phyloP scores from a whole-genome alignment of 2,888 invertebrate genomes.

The Harpalus rufipes region DNA sequence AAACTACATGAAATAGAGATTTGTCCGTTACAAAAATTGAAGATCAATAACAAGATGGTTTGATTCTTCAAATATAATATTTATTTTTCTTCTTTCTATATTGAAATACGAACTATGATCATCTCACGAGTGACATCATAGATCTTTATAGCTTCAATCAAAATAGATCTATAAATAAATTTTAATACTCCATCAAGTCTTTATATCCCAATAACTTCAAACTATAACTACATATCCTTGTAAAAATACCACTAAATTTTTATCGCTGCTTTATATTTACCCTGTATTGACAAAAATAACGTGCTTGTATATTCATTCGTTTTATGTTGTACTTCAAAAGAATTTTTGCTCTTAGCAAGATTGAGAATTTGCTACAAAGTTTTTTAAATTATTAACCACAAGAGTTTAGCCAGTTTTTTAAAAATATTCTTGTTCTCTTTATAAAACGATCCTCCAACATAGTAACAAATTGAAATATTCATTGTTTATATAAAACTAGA shows the following conservation, averaged over 20 bases:
- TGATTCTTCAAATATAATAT: too few species aligned
- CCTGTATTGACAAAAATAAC: constrained; percentile 24
- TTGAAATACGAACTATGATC: neutral
- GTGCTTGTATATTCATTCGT: neutral
- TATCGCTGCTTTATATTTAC: constrained; percentile 44
- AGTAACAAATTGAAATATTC: too few species aligned
- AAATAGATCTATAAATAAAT: constrained; percentile 37
- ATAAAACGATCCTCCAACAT: too few species aligned
- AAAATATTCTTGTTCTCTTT: too few species aligned
- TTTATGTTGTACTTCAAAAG: neutral
- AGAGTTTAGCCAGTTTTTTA: too few species aligned
- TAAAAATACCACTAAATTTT: constrained; percentile 44
- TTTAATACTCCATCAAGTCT: constrained; percentile 40
- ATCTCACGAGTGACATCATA: neutral
- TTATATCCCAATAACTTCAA: constrained; percentile 38
- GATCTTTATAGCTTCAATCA: constrained; percentile 2
- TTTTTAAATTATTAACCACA: neutral
- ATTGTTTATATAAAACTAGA: too few species aligned
- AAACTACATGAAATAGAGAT: too few species aligned
- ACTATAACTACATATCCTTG: constrained; percentile 41
- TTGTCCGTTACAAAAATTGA: too few species aligned
- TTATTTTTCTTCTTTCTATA: neutral
- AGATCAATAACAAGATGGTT: too few species aligned
- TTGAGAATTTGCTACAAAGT: neutral
- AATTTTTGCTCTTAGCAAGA: constrained; percentile 6